Evolutionary conservation across 2,888 invertebrate genomes (phyloP).

Genomic region (Epinotia demarniana): DNA sequence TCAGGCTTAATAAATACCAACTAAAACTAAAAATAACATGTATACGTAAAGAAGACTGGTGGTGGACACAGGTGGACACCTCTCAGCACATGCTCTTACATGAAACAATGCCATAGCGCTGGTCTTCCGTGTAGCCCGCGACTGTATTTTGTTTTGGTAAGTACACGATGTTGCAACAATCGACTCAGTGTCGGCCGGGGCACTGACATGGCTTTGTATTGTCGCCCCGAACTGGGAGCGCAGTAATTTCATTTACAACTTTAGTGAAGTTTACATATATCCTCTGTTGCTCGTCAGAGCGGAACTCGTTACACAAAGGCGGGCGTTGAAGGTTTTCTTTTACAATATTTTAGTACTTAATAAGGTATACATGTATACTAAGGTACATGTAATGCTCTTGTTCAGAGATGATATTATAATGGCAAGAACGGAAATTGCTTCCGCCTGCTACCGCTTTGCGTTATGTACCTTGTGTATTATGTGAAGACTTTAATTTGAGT

Average conservation of each 20-base stretch:
- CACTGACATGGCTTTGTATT: constrained; percentile 26
- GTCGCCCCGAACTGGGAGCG: constrained; percentile 25
- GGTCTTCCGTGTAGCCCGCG: no score
- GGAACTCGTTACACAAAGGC: constrained; percentile 4
- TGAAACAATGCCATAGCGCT: no score
- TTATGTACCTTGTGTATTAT: no score
- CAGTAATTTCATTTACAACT: constrained; percentile 37
- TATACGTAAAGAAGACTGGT: no score
- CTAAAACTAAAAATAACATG: no score
- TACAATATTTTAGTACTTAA: background rate
- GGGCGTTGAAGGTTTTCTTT: background rate
- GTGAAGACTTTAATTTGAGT: no score
- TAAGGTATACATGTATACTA: background rate
- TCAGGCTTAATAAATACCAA: no score
- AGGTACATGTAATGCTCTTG: background rate
- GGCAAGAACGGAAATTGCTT: no score
- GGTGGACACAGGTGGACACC: no score
- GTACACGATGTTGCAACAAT: background rate
- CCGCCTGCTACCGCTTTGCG: no score
- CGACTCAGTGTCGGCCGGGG: background rate
- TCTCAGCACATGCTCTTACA: no score
- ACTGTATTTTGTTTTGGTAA: background rate
- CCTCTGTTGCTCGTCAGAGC: constrained; percentile 26
- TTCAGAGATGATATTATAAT: background rate
- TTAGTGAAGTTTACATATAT: constrained; percentile 38